phyloP scores from a whole-genome alignment of 1,140 invertebrate species.

The Temnothorax curvispinosus region DNA sequence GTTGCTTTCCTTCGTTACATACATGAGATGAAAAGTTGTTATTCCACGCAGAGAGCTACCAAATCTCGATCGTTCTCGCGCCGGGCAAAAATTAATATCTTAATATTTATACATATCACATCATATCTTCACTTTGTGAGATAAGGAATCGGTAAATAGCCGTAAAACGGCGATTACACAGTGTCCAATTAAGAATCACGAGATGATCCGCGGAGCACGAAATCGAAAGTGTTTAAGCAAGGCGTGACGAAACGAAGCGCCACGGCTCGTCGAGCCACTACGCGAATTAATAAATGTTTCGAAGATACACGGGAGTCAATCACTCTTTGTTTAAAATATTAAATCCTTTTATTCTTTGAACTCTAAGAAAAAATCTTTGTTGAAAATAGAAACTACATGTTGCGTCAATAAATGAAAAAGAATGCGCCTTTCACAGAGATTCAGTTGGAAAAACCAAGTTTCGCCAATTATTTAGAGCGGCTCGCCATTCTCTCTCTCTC shows the following conservation, averaged over 20 bases:
- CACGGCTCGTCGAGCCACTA: neutral
- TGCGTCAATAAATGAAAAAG: neutral
- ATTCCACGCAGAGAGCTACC: neutral
- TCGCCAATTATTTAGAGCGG: neutral
- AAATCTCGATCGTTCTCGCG: neutral
- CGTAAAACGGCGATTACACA: constrained; percentile 39
- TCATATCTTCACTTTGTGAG: neutral
- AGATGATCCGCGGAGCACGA: constrained; percentile 48
- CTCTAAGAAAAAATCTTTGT: too few relatives aligned
- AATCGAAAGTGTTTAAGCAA: constrained; percentile 52
- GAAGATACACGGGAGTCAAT: neutral
- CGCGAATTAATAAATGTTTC: neutral
- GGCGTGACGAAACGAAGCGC: constrained; percentile 29
- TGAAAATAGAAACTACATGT: neutral
- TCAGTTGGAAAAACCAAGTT: neutral
- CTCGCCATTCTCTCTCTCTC: neutral
- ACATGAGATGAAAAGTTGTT: neutral
- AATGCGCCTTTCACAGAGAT: neutral
- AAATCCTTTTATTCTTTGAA: neutral
- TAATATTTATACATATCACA: constrained; percentile 38
- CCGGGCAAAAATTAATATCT: constrained; percentile 12
- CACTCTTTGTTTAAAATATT: neutral
- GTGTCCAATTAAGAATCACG: constrained; percentile 44
- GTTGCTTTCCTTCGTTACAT: neutral
- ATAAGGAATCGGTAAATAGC: constrained; percentile 42